A percentile compares a stretch with the other conserved stretches of the same genome.
phyloP scores from a whole-genome alignment of 1,140 invertebrate genomes.

The Rhysida immarginata region DNA sequence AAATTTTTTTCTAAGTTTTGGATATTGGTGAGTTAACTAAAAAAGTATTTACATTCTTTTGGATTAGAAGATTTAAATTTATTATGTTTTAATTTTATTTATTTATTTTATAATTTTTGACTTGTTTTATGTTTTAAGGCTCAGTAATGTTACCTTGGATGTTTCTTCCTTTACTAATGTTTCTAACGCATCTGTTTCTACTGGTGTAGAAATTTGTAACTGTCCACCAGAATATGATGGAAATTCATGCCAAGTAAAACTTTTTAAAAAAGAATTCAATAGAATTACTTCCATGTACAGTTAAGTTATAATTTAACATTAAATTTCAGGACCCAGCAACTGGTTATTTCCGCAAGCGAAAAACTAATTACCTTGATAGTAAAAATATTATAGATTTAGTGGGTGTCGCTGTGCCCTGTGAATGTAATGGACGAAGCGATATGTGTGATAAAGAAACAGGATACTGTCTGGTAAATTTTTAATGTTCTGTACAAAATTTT shows the following conservation, averaged over 20 bases:
- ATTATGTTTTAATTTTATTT: no score
- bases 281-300: no score
- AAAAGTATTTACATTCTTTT: no score
- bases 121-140: slow-evolving; percentile 32
- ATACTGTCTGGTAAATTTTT: slow-evolving; percentile 41
- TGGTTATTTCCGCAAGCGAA: slow-evolving; percentile 64
- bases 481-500: not conserved
- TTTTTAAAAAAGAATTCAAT: not conserved
- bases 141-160: slow-evolving; percentile 65
- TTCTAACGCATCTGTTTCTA: slow-evolving; percentile 39
- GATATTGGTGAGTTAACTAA: no score
- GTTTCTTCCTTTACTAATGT: slow-evolving; percentile 50
- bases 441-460: slow-evolving; percentile 71
- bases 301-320: no score
- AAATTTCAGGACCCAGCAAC: slow-evolving; percentile 54
- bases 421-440: slow-evolving; percentile 63
- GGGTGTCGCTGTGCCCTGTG: slow-evolving; percentile 60
- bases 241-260: slow-evolving; percentile 54
- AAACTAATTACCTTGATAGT: slow-evolving; percentile 33
- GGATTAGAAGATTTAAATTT: no score
- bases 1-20: no score
- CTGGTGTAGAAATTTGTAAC: slow-evolving; percentile 75
- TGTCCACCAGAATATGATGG: slow-evolving; percentile 62
- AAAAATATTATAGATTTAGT: slow-evolving; percentile 53
- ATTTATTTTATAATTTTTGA: slow-evolving; percentile 1